phyloP scores from a whole-genome alignment of 2,113 vertebrate species.

The Tachysurus vachellii region DNA sequence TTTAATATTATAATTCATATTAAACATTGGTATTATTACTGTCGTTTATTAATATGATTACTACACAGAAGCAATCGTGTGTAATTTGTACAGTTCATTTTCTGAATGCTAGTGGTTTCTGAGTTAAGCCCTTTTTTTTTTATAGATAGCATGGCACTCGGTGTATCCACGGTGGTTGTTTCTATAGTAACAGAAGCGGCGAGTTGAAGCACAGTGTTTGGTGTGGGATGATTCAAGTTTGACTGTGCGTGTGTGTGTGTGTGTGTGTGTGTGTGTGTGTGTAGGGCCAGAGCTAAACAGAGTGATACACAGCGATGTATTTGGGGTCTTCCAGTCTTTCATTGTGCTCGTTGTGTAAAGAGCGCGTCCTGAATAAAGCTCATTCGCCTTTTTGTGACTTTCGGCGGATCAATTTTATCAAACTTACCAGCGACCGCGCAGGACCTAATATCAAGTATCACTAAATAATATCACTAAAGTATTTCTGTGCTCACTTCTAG shows the following conservation, averaged over 20 bases:
- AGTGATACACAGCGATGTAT: slow-evolving; percentile 36
- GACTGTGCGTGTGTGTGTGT: slow-evolving; percentile 34
- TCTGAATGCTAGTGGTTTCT: slow-evolving; percentile 72
- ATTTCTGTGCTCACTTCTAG: not conserved
- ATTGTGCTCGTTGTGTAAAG: slow-evolving; percentile 9
- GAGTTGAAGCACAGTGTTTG: slow-evolving; percentile 58
- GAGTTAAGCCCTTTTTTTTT: slow-evolving; percentile 53
- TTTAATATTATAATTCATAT: slow-evolving; percentile 62
- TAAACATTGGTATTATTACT: slow-evolving; percentile 64
- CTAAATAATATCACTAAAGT: not conserved
- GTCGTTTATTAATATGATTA: slow-evolving; percentile 56
- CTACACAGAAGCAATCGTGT: slow-evolving; percentile 64
- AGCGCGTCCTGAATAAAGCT: not conserved
- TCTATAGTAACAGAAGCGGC: slow-evolving; percentile 70
- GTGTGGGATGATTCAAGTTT: slow-evolving; percentile 58
- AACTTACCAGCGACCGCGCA: not conserved
- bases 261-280: slow-evolving; percentile 33
- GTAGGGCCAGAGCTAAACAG: slow-evolving; percentile 30
- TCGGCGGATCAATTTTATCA: not conserved
- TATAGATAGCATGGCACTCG: slow-evolving; percentile 70
- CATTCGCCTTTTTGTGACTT: not conserved
- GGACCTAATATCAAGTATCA: not conserved
- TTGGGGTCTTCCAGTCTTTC: slow-evolving; percentile 48
- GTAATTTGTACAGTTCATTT: slow-evolving; percentile 73
- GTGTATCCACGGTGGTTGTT: slow-evolving; percentile 72